Evolutionary conservation across 2,797 vertebrate species (phyloP), one percentile per base, ranked within the genome.

Genomic region (Peromyscus melanophrys): DNA sequence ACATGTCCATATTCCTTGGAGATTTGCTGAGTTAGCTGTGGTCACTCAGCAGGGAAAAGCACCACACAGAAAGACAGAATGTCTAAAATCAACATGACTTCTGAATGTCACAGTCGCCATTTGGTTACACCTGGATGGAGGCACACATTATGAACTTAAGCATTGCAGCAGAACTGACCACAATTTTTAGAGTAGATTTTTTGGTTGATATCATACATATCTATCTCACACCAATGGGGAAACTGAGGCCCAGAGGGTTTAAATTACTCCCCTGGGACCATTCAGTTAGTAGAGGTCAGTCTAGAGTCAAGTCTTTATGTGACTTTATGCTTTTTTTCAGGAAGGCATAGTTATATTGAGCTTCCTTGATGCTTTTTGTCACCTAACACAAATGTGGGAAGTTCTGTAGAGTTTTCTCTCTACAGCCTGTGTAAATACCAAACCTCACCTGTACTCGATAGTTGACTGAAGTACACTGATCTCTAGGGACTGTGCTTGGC

Each of bases 131-230:
- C 34, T 65, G 75, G 82, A 37, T 29, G 40, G 83, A 57, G 76
- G 49, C 21, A 46, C 7, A 67, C 61, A 61, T 57, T 57, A 57
- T 59, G 46, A 77, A 95, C 71, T n/a, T 37, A 95, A 87, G 55
- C 61, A 37, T 31, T 71, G 8, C 8, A 76, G 57, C 25, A 59
- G 7, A 71, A 25, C 6, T 65, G 49, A 84, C 4, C 34, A 2
- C 34, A 86, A 61, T 80, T 88, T 95, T 90, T 69, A 49, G 65
- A 83, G 40, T 90, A 29, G 34, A 37, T 6, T 9, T 92, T 92
- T 86, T 86, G 29, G 0, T 23, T 59, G 17, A 7, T 93, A 27
- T 34, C 46, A 16, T 23, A 31, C 34, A 86, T 40, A 55, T 27
- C 43, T 34, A 55, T 55, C 82, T 88, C 65, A 49, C 34, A 4